A percentile compares a stretch with the other conserved stretches of the same genome.
These are phyloP conservation scores for Platyscapa corneri DNA, from an alignment of 1,140 invertebrate genomes.

Conservation along the genomic window DNA sequence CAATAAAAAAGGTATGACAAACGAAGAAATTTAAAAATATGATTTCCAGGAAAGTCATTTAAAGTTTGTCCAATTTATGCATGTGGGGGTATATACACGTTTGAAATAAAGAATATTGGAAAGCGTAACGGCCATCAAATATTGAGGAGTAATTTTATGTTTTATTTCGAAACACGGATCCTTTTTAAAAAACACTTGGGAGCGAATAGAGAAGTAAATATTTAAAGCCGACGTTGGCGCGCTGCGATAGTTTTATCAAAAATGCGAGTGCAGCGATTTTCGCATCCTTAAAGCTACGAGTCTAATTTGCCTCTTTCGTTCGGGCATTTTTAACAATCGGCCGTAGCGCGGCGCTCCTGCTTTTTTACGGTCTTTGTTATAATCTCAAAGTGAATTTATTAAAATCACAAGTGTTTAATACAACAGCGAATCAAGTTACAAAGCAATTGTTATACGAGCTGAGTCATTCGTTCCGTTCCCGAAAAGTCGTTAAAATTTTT, in stretches of 20 bases:
- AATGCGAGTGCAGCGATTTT: background rate
- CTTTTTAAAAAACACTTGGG: background rate
- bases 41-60: conserved; percentile 14
- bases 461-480: background rate
- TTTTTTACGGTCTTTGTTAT: background rate
- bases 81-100: background rate
- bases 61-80: background rate
- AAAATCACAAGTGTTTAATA: conserved; percentile 2
- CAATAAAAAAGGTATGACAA: conserved; percentile 14
- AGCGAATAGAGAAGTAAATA: background rate
- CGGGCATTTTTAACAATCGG: background rate
- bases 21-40: conserved; percentile 30
- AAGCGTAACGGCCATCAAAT: too few relatives aligned
- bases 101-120: too few relatives aligned
- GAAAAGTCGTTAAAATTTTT: conserved; percentile 15
- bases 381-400: background rate
- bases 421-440: background rate
- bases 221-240: background rate
- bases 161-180: background rate
- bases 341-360: background rate
- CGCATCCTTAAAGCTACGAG: background rate
- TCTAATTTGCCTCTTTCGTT: conserved; percentile 4
- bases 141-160: background rate
- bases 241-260: background rate
- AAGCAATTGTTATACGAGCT: conserved; percentile 8